A percentile compares a stretch with the other conserved stretches of the same genome.
These are phyloP conservation scores for Rhinopomastus cyanomelas DNA, from an alignment of 2,113 vertebrate genomes.

Conservation along the genomic window DNA sequence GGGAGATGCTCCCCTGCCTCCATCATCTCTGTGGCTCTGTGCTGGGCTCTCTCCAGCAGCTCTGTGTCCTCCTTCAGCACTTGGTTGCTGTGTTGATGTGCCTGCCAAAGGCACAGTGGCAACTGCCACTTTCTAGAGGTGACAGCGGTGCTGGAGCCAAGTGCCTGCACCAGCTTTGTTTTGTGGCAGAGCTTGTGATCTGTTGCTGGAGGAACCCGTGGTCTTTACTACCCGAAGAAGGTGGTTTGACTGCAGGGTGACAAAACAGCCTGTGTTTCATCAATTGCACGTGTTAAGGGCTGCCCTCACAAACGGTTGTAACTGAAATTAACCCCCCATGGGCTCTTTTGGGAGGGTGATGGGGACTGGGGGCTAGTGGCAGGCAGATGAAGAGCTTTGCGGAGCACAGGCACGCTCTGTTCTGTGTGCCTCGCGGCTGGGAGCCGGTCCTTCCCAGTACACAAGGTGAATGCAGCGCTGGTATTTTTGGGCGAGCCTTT, in stretches of 20 bases:
- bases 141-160: background rate
- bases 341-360: background rate
- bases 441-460: background rate
- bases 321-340: background rate
- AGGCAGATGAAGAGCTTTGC: background rate
- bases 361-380: background rate
- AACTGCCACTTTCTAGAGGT: background rate
- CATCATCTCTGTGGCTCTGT: no score
- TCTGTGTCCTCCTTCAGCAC: no score
- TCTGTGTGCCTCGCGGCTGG: background rate
- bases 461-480: background rate
- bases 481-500: background rate
- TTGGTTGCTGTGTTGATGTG: background rate
- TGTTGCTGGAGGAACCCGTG: fast-evolving
- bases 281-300: background rate
- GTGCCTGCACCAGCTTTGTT: background rate
- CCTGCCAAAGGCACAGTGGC: background rate
- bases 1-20: no score
- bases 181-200: background rate
- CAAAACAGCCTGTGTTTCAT: background rate
- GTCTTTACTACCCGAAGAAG: background rate
- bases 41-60: no score
- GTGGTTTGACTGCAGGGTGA: background rate
- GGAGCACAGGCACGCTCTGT: background rate
- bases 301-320: background rate